Conservation (phyloP, 2,113 vertebrate species). For the Xiphophorus hellerii region DNA sequence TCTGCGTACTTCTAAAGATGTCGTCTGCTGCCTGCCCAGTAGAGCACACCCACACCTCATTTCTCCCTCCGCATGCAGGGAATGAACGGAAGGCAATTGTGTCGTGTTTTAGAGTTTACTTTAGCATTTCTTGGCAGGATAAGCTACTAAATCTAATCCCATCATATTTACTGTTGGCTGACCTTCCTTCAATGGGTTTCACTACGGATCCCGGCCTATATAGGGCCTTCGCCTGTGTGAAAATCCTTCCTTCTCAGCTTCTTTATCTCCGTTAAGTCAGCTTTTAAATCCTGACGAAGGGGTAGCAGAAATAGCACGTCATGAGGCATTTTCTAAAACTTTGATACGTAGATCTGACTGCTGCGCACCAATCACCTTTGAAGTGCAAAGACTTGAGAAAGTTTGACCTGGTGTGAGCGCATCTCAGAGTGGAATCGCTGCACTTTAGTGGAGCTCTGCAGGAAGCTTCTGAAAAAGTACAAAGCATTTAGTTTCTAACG, state of each 20-base stretch:
- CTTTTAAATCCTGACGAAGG: constrained; percentile 29
- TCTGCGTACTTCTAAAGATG: constrained; percentile 46
- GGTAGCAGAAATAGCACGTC: constrained; percentile 6
- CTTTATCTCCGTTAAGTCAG: constrained; percentile 13
- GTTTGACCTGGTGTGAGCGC: constrained; percentile 3
- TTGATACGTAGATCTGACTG: background rate
- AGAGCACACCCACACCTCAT: constrained; percentile 19
- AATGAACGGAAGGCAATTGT: constrained; percentile 35
- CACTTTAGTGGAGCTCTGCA: background rate
- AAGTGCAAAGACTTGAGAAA: constrained; percentile 8
- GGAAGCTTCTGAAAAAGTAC: too few relatives aligned
- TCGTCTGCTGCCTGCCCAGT: constrained; percentile 11
- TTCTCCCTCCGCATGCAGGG: background rate
- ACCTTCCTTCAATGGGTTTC: constrained; percentile 39
- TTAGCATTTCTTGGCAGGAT: constrained; percentile 43
- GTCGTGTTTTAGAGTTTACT: constrained; percentile 38
- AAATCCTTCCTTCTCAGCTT: constrained; percentile 8
- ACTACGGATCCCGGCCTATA: constrained; percentile 20
- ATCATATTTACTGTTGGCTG: constrained; percentile 34
- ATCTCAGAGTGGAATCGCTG: constrained; percentile 2
- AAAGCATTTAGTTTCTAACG: too few relatives aligned
- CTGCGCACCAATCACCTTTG: constrained; percentile 6
- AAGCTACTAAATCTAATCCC: constrained; percentile 45
- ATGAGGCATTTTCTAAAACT: background rate
- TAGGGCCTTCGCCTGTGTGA: constrained; percentile 4